These are phyloP conservation scores for Drosophila mayaguana DNA, from an alignment of 2,888 invertebrate species.

Conservation along the genomic window DNA sequence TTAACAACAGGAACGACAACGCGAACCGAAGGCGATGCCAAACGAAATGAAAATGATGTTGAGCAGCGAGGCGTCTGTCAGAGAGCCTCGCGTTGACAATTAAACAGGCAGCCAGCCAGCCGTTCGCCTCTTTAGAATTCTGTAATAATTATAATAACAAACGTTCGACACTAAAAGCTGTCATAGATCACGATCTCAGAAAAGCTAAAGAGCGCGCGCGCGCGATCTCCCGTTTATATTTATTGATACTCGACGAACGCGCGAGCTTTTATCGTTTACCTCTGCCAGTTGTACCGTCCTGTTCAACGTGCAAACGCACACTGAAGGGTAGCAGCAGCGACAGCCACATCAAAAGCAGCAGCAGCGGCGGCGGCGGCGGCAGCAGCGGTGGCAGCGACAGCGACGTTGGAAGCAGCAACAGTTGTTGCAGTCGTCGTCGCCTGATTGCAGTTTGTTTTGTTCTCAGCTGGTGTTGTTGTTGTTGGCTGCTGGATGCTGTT, in stretches of 20 bases:
- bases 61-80: conserved; percentile 46
- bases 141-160: conserved; percentile 49
- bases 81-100: conserved; percentile 56
- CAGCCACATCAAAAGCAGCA: conserved; percentile 38
- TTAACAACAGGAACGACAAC: conserved; percentile 67
- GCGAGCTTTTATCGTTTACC: conserved; percentile 36
- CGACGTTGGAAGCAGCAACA: conserved; percentile 28
- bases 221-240: conserved; percentile 3
- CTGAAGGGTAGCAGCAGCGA: conserved; percentile 58
- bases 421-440: conserved; percentile 56
- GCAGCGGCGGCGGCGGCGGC: conserved; percentile 10
- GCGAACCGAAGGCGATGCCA: conserved; percentile 58
- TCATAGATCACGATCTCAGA: conserved; percentile 59
- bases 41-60: conserved; percentile 52
- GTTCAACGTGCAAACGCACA: conserved; percentile 82
- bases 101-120: conserved; percentile 36
- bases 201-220: conserved; percentile 30
- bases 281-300: conserved; percentile 61
- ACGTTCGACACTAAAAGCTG: conserved; percentile 47
- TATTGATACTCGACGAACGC: conserved; percentile 19
- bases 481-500: conserved; percentile 36
- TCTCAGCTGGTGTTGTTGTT: conserved; percentile 69
- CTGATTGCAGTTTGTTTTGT: conserved; percentile 76
- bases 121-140: conserved; percentile 33
- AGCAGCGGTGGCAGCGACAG: background rate